Base-by-base conservation (phyloP, 2,797 vertebrate genomes). In the Pterois miles region DNA sequence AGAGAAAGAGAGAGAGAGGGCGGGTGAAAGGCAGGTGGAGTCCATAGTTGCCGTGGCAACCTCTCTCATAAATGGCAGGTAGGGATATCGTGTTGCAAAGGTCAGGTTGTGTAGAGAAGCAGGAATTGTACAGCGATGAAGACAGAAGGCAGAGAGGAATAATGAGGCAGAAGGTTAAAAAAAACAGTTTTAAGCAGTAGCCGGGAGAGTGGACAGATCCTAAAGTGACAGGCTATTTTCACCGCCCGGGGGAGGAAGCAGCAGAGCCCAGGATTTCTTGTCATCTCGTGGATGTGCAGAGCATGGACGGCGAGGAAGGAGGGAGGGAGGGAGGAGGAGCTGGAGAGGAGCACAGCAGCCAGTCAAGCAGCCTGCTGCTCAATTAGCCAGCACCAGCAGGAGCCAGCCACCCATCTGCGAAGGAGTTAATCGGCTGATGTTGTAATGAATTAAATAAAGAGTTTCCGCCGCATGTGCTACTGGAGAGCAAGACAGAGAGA, bases 1-100 rank as follows among this genome's bases (percentile, higher is more conserved):
- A 48, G 65, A 34, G 76, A 52, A 73, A 3, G 36, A 74, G 64
- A 10, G 58, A 53, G 50, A 25, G 74, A 70, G 71, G 63, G 83
- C 10, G 71, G 65, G 65, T 87, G 76, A 92, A 85, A 94, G 94
- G 94, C 96, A 96, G 96, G 96, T 97, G 96, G 97, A 97, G 97
- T 97, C 96, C 90, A 58, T 67, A 89, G 97, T 98, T 96, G 94
- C 96, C 94, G 82, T 91, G 91, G 95, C 84, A 96, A 97, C 96
- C 83, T 68, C 90, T 90, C 80, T 95, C 94, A 88, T 95, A 93
- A 93, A 93, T 89, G 92, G 94, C 89, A 89, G 86, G 89, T 65
- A 69, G 88, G 90, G 91, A 88, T 95, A 95, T 96, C 89, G 75
- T 90, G 84, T 95, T 95, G 94, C 95, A 96, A 95, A 96, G 96